phyloP scores from a whole-genome alignment of 2,797 vertebrate genomes.

The Thamnophis elegans region DNA sequence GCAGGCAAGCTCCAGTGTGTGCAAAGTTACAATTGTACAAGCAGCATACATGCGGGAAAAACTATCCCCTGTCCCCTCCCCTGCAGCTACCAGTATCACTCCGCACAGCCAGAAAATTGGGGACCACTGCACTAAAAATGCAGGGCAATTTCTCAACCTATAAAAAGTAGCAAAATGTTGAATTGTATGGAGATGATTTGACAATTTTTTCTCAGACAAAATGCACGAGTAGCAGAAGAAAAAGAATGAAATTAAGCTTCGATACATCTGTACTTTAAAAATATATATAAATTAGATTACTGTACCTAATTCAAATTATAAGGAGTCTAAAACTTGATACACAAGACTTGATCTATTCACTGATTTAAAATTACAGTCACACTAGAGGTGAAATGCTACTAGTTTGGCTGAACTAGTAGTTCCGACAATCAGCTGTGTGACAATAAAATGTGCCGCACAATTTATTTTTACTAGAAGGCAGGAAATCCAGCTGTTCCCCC shows the following conservation, averaged over 20 bases:
- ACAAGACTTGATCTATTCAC: neutral
- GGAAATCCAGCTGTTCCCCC: too few relatives aligned
- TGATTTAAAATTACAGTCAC: neutral
- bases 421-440: too few relatives aligned
- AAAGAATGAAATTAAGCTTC: neutral
- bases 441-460: too few relatives aligned
- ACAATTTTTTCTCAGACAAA: neutral
- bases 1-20: fast-evolving
- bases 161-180: neutral
- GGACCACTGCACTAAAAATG: neutral
- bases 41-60: neutral
- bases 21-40: neutral
- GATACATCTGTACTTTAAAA: neutral
- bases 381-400: too few relatives aligned
- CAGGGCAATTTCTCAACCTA: neutral
- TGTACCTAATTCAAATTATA: neutral
- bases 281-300: neutral
- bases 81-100: neutral
- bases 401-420: too few relatives aligned
- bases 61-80: neutral
- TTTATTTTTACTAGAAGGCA: too few relatives aligned
- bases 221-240: neutral
- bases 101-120: neutral
- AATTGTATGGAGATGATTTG: neutral
- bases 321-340: neutral